Evolutionary conservation across 2,888 invertebrate genomes (phyloP).

Genomic region (Psococerastis gibbosa): DNA sequence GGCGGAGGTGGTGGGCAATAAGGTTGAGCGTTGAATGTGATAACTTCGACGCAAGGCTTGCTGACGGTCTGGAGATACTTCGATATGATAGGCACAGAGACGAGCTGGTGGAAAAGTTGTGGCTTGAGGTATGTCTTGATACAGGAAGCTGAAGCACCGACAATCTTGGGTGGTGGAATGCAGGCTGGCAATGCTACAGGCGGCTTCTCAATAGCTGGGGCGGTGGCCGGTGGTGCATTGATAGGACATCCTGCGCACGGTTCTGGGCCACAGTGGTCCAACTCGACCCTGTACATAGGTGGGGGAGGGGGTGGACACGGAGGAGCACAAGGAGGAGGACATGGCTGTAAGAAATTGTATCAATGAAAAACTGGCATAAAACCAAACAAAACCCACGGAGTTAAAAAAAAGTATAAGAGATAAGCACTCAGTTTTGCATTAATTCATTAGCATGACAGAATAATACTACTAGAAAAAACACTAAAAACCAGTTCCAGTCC

Average conservation of each 20-base stretch:
- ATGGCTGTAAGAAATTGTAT: neutral
- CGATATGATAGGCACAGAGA: neutral
- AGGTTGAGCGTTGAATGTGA: neutral
- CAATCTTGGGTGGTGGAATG: slow-evolving; percentile 3
- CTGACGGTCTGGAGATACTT: slow-evolving; percentile 1
- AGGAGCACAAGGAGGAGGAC: neutral
- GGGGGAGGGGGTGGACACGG: neutral
- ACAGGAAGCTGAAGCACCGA: neutral
- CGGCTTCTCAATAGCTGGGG: neutral
- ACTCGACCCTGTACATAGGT: neutral
- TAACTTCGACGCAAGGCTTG: slow-evolving; percentile 1
- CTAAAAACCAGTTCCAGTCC: too few relatives aligned
- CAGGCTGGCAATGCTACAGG: neutral
- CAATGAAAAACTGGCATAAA: too few relatives aligned
- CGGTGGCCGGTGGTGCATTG: neutral
- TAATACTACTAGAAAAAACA: too few relatives aligned
- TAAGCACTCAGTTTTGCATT: too few relatives aligned
- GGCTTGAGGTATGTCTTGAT: slow-evolving; percentile 1
- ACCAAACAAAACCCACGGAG: too few relatives aligned
- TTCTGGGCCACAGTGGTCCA: slow-evolving; percentile 2
- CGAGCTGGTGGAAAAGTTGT: slow-evolving; percentile 2
- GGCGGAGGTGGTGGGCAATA: neutral
- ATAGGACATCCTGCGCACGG: neutral
- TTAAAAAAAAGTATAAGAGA: too few relatives aligned
- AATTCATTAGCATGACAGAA: too few relatives aligned